Conservation (phyloP, 2,797 vertebrate genomes). For the Oreortyx pictus region DNA sequence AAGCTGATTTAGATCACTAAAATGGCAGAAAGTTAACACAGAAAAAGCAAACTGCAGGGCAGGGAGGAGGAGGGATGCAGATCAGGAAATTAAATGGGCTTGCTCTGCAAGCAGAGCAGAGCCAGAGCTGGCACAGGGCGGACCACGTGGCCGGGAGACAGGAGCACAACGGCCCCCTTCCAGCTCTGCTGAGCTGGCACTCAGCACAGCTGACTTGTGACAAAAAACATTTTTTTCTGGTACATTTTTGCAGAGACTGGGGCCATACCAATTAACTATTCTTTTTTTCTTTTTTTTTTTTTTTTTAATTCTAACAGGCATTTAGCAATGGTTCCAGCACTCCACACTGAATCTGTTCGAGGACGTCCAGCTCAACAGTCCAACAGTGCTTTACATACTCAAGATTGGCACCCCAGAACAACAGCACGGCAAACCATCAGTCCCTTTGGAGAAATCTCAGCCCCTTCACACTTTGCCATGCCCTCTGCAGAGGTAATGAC, state of each 20-base stretch:
- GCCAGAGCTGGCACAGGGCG: neutral
- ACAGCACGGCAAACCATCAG: neutral
- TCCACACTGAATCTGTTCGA: neutral
- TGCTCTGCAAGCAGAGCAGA: neutral
- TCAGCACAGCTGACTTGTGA: neutral
- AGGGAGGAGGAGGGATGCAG: neutral
- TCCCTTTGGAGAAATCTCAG: neutral
- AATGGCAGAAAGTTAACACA: constrained; percentile 52
- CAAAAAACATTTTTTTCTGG: neutral
- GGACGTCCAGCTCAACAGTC: neutral
- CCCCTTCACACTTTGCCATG: neutral
- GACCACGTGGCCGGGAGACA: neutral
- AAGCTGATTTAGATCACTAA: constrained; percentile 56
- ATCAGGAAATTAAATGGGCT: constrained; percentile 40
- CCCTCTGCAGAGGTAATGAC: neutral
- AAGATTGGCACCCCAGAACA: neutral
- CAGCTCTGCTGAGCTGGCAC: neutral
- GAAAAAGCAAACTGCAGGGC: constrained; percentile 1
- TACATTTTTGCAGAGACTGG: neutral
- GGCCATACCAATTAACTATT: neutral
- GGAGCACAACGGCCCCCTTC: fast-evolving
- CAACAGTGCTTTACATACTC: neutral
- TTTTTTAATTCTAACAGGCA: neutral
- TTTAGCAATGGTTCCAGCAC: neutral
- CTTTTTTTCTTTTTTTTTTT: neutral